Conservation (phyloP, 2,797 vertebrate species). For the Phrynocephalus forsythii region DNA sequence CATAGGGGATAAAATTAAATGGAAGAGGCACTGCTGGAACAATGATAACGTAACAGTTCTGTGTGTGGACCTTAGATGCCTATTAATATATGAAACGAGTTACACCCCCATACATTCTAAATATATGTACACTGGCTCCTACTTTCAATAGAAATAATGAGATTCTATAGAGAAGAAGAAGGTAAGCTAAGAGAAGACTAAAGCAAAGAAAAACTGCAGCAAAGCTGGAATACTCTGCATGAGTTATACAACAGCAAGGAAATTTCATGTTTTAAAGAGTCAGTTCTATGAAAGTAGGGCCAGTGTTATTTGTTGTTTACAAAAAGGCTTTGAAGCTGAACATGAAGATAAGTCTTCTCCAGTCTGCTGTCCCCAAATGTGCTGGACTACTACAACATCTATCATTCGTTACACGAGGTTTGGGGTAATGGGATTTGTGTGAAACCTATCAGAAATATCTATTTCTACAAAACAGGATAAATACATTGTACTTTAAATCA, state of each 20-base stretch:
- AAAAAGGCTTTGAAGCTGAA: not conserved
- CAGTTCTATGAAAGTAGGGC: not conserved
- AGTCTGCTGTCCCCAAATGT: not conserved
- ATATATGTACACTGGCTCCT: constrained; percentile 69
- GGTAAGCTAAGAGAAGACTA: constrained; percentile 51
- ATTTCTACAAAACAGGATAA: no score
- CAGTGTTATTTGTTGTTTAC: not conserved
- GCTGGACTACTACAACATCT: not conserved
- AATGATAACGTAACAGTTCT: constrained; percentile 65
- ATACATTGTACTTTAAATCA: no score
- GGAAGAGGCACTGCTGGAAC: constrained; percentile 65
- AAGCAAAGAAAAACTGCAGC: constrained; percentile 57
- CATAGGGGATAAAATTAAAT: constrained; percentile 46
- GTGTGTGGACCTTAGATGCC: constrained; percentile 59
- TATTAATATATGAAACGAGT: constrained; percentile 73
- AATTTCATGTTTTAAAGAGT: not conserved
- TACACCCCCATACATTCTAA: constrained; percentile 68
- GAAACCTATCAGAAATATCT: no score
- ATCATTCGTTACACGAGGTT: not conserved
- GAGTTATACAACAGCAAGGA: constrained; percentile 38
- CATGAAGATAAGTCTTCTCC: not conserved
- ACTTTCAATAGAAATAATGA: constrained; percentile 66
- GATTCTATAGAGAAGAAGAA: constrained; percentile 59
- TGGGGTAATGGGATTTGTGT: no score
- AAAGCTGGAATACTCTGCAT: constrained; percentile 43